Percentiles rank a stretch among this genome's conserved stretches.
These are phyloP conservation scores for Heliconius erato DNA, from an alignment of 2,888 invertebrate genomes.

Conservation along the genomic window DNA sequence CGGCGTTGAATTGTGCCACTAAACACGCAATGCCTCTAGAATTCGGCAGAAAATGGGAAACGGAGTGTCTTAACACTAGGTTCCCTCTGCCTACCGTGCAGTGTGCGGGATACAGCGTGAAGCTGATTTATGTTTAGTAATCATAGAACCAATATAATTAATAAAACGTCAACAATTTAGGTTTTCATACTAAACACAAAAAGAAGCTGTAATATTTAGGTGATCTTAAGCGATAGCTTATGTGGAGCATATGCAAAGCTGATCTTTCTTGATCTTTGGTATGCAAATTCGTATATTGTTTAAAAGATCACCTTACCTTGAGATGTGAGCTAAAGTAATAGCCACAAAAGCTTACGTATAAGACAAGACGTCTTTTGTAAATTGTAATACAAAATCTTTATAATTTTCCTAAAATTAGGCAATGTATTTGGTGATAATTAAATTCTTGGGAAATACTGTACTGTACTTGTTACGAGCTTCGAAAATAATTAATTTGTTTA, in stretches of 20 bases:
- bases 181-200: neutral
- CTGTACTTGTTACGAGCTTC: too few species aligned
- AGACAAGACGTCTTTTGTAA: neutral
- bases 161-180: too few species aligned
- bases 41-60: too few species aligned
- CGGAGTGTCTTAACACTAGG: too few species aligned
- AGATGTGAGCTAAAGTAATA: neutral
- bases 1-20: too few species aligned
- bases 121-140: too few species aligned
- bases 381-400: neutral
- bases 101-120: too few species aligned
- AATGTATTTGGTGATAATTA: too few species aligned
- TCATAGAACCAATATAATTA: neutral
- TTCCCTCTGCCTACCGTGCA: too few species aligned
- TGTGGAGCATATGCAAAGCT: neutral
- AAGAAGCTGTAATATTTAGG: neutral
- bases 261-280: neutral
- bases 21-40: too few species aligned
- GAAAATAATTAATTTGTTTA: too few species aligned
- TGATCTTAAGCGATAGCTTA: neutral
- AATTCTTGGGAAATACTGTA: too few species aligned
- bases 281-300: slow-evolving; percentile 17
- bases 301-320: neutral
- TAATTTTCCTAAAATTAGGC: neutral
- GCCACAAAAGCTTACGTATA: neutral